phyloP scores from a whole-genome alignment of 2,888 invertebrate species.

The Cosmopolites sordidus region DNA sequence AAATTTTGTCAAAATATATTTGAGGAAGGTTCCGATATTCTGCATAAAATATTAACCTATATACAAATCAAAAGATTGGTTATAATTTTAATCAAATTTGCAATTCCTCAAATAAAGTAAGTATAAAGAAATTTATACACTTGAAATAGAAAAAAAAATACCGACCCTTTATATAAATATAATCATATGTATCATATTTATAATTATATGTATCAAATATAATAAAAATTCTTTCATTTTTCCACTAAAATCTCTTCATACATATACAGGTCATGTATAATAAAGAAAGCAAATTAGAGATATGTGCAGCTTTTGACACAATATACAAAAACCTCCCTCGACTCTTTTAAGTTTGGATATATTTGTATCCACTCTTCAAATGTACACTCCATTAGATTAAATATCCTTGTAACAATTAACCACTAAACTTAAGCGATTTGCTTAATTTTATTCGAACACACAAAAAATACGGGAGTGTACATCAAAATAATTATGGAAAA shows the following conservation, averaged over 20 bases:
- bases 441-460: conserved; percentile 22
- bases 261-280: neutral
- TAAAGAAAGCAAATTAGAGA: neutral
- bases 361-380: conserved; percentile 13
- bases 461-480: conserved; percentile 25
- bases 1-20: neutral
- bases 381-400: conserved; percentile 11
- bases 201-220: no score
- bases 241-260: neutral
- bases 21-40: neutral
- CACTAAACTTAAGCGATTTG: conserved; percentile 16
- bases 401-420: conserved; percentile 14
- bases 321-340: neutral
- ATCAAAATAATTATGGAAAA: conserved; percentile 32
- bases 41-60: neutral
- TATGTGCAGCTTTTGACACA: neutral
- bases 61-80: no score
- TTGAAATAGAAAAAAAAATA: neutral
- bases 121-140: neutral
- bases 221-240: neutral
- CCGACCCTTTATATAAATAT: no score
- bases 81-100: no score
- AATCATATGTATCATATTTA: no score
- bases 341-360: conserved; percentile 6
- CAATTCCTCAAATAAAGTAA: neutral